Conservation (phyloP, 2,113 vertebrate genomes). For the Melanotaenia duboulayi region DNA sequence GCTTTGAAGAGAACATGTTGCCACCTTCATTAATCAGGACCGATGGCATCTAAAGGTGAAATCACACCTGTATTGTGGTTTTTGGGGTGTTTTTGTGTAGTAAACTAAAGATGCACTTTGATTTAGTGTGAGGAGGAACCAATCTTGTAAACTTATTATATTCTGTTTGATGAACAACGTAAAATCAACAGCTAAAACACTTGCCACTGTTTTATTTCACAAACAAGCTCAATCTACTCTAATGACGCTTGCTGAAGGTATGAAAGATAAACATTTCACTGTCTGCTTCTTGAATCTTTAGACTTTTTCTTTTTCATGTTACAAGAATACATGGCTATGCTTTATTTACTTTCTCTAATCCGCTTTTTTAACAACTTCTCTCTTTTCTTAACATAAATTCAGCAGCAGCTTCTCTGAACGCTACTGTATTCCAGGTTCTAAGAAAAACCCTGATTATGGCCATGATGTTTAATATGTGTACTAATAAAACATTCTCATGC, state of each 20-base stretch:
- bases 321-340: background rate
- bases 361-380: background rate
- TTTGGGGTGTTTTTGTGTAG: background rate
- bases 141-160: background rate
- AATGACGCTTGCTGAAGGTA: too few species aligned
- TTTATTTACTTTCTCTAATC: background rate
- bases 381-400: background rate
- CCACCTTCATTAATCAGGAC: constrained; percentile 38
- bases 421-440: background rate
- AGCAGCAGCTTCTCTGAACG: too few species aligned
- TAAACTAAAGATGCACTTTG: constrained; percentile 8
- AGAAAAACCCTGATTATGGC: background rate
- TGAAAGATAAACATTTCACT: background rate
- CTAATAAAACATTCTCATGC: background rate
- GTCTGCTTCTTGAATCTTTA: background rate
- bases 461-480: background rate
- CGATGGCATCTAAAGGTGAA: constrained; percentile 21
- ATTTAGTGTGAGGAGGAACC: background rate
- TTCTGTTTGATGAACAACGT: too few species aligned
- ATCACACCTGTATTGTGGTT: constrained; percentile 32
- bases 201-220: too few species aligned
- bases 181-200: too few species aligned
- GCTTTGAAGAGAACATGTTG: constrained; percentile 22
- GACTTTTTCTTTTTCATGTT: too few species aligned
- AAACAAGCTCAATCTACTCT: too few species aligned